Evolutionary conservation across 2,797 vertebrate genomes (phyloP).

Genomic region (Phrynocephalus vlangalii): DNA sequence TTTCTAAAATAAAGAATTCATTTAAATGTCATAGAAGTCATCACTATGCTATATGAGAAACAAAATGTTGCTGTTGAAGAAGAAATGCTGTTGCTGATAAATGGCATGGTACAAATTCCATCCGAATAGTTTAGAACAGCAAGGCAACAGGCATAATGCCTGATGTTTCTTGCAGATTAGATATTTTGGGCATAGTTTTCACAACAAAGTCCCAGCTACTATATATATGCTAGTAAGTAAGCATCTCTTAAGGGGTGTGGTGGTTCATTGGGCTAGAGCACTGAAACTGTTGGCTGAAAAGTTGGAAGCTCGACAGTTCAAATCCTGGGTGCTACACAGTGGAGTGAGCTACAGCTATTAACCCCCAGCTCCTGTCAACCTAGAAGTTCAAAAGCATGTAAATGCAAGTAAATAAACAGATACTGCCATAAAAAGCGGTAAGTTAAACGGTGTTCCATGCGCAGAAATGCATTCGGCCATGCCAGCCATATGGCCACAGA

Average conservation of each 20-base stretch:
- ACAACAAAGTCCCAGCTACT: neutral
- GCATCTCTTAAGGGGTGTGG: neutral
- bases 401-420: too few relatives aligned
- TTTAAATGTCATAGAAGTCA: neutral
- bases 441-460: too few relatives aligned
- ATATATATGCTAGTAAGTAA: neutral
- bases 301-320: too few relatives aligned
- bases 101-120: neutral
- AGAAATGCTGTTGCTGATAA: neutral
- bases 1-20: neutral
- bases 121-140: neutral
- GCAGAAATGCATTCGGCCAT: too few relatives aligned
- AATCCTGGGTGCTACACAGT: too few relatives aligned
- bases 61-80: neutral
- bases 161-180: neutral
- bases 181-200: neutral
- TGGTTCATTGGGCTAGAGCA: too few relatives aligned
- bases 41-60: neutral
- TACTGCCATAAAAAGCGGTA: too few relatives aligned
- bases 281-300: too few relatives aligned
- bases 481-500: too few relatives aligned
- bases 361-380: too few relatives aligned
- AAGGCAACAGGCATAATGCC: neutral
- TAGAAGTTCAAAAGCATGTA: too few relatives aligned
- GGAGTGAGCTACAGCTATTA: too few relatives aligned